Percentiles rank a stretch among this genome's conserved stretches.
phyloP scores from a whole-genome alignment of 2,113 vertebrate genomes.

The Halichoeres trimaculatus region DNA sequence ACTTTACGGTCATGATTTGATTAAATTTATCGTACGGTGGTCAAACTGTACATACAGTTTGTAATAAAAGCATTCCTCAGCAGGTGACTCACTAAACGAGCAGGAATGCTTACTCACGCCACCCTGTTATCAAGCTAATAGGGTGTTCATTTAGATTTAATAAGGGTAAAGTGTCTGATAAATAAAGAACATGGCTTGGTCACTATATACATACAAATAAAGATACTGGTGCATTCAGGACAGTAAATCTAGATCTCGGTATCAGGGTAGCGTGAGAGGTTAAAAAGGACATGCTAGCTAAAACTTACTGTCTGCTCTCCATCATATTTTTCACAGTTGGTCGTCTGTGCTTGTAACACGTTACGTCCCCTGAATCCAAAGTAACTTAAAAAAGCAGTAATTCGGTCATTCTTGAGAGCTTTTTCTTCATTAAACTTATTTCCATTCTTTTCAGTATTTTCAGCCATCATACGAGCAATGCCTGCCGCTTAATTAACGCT shows the following conservation, averaged over 20 bases:
- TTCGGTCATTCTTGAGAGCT: not conserved
- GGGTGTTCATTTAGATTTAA: slow-evolving; percentile 1
- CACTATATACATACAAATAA: not conserved
- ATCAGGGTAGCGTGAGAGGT: no score
- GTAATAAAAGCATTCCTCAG: slow-evolving; percentile 6
- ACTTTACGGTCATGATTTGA: not conserved
- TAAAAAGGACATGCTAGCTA: not conserved
- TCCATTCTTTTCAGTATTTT: not conserved
- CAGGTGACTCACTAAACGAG: slow-evolving; percentile 3
- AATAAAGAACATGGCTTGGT: not conserved
- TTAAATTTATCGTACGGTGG: not conserved
- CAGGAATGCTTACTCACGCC: not conserved
- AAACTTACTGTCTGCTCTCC: not conserved
- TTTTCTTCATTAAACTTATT: not conserved
- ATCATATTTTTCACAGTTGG: not conserved
- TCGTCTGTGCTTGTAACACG: not conserved
- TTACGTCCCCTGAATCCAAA: not conserved
- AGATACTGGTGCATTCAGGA: no score
- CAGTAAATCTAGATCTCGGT: no score
- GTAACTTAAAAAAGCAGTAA: not conserved
- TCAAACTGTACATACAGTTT: not conserved
- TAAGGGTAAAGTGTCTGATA: not conserved
- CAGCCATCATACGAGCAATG: not conserved
- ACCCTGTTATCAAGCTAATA: not conserved
- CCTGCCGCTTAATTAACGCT: not conserved